Base-by-base conservation (phyloP, 2,888 invertebrate genomes). In the Synergus itoensis region DNA sequence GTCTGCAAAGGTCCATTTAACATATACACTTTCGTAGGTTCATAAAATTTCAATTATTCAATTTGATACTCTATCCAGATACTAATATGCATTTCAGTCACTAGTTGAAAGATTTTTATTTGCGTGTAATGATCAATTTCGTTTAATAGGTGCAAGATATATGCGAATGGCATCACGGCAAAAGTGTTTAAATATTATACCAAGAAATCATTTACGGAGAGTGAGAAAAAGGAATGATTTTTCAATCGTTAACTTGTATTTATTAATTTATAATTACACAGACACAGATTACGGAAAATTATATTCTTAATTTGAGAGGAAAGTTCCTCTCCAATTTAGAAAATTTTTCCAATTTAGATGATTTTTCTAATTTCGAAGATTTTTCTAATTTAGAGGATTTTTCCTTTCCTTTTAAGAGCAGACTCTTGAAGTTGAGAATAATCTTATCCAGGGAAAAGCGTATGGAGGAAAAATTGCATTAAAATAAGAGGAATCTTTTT, bases 71-170 rank as follows among this genome's bases (percentile, higher is more conserved):
- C 69, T 48, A 16, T 41, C n/a, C 16, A 28, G 48, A 73, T 53
- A 73, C 45, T 48, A 36, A 45, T 41, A 43, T 63, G 36, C 14
- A 81, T 84, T 75, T 67, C 48, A 63, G 16, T 57, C 45, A 76
- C 75, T 80, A 69, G 78, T 40, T 18, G n/a, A 65, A n/a, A 18
- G 12, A 21, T 21, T 81, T 80, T 60, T 18, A 45, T 43, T 11
- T 43, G 76, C 60, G 9, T 65, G 8, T 64, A 64, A 64, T 41
- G n/a, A 40, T 40, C 9, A 64, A 7, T 64, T 64, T 41, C 36
- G 8, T 16, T 64, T 16, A 16, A 64, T 64, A 16, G 40, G 7
- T 40, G 40, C n/a, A 36, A 41, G 40, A 36, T 40, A 36, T 63
- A 16, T 45, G 45, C 12, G 48, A 53, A n/a, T 1, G 48, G n/a